Conservation (phyloP, 2,113 vertebrate genomes). For the Gallinago undulata region DNA sequence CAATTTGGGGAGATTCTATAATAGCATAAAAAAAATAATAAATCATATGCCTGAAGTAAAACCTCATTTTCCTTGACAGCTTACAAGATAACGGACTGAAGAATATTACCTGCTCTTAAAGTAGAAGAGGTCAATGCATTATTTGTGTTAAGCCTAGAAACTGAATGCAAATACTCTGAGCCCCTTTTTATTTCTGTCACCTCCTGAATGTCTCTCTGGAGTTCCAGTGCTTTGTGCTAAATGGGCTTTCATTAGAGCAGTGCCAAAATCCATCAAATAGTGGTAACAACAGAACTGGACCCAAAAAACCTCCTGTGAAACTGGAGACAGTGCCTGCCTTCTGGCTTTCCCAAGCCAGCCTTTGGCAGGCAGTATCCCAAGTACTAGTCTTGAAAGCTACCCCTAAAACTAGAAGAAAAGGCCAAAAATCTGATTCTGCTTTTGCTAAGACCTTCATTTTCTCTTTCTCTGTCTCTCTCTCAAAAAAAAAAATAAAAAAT, state of each 20-base stretch:
- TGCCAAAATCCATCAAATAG: not conserved
- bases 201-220: not conserved
- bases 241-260: not conserved
- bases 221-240: not conserved
- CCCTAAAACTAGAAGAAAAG: not conserved
- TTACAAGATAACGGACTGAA: not conserved
- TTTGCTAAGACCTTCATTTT: not conserved
- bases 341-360: not conserved
- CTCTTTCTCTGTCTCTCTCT: not conserved
- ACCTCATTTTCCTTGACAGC: not conserved
- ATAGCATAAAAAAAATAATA: not conserved
- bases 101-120: not conserved
- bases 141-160: not conserved
- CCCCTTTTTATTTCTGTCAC: not conserved
- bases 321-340: not conserved
- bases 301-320: not conserved
- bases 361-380: not conserved
- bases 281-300: not conserved
- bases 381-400: not conserved
- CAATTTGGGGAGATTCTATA: conserved; percentile 7
- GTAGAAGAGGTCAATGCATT: not conserved
- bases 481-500: not conserved
- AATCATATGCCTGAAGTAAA: not conserved
- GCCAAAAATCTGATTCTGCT: not conserved
- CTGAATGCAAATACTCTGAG: not conserved